These are phyloP conservation scores for Xylota sylvarum DNA, from an alignment of 2,888 invertebrate species.

Conservation along the genomic window DNA sequence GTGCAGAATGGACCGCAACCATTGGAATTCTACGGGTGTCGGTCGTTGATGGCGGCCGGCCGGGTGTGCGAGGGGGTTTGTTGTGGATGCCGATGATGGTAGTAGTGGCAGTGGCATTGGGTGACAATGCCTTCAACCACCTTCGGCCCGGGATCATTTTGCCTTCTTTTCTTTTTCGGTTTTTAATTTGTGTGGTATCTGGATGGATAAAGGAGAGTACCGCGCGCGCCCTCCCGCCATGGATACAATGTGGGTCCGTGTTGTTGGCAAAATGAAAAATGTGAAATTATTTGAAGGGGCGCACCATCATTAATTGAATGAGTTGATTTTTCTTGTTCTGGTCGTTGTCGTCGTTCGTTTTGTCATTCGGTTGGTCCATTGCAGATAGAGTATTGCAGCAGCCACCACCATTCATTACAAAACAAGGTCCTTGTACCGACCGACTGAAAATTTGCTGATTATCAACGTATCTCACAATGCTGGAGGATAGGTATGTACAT, in stretches of 20 bases:
- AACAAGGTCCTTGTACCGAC: constrained; percentile 47
- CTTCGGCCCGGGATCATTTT: constrained; percentile 38
- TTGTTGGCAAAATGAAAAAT: constrained; percentile 74
- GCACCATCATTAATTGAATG: constrained; percentile 75
- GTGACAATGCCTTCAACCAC: constrained; percentile 61
- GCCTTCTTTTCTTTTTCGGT: constrained; percentile 48
- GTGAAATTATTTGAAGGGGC: constrained; percentile 75
- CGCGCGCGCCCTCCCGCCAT: background rate
- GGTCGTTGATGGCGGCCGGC: background rate
- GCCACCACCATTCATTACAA: constrained; percentile 54
- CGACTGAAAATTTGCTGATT: constrained; percentile 58
- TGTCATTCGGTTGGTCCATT: constrained; percentile 42
- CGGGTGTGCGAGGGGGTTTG: constrained; percentile 15
- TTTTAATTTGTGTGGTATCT: constrained; percentile 55
- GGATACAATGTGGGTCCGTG: constrained; percentile 51
- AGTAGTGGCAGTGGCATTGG: constrained; percentile 15
- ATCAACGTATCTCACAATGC: constrained; percentile 29
- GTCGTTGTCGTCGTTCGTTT: constrained; percentile 38
- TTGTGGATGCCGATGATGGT: constrained; percentile 47
- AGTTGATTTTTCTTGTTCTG: constrained; percentile 67
- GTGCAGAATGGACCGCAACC: constrained; percentile 67
- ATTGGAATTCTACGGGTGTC: constrained; percentile 60
- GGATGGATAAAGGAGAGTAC: constrained; percentile 25
- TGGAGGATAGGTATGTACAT: background rate
- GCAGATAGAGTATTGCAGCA: constrained; percentile 40